A percentile compares a stretch with the other conserved stretches of the same genome.
phyloP scores from a whole-genome alignment of 37 sponge, comb jelly and placozoan genomes.

The Hormiphora californensis region DNA sequence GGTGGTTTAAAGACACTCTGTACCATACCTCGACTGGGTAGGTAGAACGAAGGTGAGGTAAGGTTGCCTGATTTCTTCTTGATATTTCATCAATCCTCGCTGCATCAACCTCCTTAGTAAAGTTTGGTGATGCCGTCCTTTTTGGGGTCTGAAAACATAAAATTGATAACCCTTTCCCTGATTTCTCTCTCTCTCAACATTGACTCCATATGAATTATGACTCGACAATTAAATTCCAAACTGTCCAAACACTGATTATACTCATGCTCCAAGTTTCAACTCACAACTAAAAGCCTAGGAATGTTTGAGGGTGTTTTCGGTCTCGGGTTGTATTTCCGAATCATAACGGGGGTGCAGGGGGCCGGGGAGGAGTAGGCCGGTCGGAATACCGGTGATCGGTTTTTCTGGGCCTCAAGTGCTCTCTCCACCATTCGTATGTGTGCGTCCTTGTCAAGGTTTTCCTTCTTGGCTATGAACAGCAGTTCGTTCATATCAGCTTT shows the following conservation, averaged over 20 bases:
- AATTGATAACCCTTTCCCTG: background rate
- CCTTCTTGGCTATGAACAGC: constrained; percentile 36
- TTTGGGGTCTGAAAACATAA: constrained; percentile 24
- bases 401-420: background rate
- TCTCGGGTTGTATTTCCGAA: background rate
- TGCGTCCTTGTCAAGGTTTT: background rate
- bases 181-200: background rate
- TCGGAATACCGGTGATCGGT: background rate
- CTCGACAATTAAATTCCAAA: no score
- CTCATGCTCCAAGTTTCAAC: no score
- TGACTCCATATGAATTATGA: background rate
- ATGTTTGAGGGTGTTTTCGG: constrained; percentile 50
- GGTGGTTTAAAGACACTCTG: no score
- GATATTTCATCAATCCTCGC: constrained; percentile 51
- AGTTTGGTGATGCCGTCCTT: no score
- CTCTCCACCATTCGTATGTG: constrained; percentile 11
- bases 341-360: background rate
- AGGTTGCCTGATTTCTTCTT: background rate
- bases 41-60: constrained; percentile 20
- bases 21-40: constrained; percentile 37
- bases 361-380: background rate
- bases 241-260: no score
- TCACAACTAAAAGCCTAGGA: constrained; percentile 9
- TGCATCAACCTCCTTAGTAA: background rate
- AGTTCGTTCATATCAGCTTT: background rate